Base-by-base conservation (phyloP, 2,888 invertebrate genomes). In the Himalopsyche anomala region DNA sequence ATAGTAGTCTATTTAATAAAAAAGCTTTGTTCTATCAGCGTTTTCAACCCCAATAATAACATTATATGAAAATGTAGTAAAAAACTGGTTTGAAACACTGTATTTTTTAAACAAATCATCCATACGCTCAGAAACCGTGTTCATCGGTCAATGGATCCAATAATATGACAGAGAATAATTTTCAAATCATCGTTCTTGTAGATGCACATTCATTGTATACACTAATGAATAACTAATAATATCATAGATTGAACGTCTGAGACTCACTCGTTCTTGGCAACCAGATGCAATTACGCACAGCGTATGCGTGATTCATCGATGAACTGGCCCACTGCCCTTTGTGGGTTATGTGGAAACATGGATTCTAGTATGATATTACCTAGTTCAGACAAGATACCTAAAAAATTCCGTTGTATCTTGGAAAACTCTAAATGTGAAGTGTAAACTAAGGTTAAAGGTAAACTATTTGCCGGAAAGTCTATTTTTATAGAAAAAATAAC, bases 291-390 rank as follows among this genome's bases (percentile, higher is more conserved):
- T 86, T 86, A 87, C 86, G 87, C 87, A 87, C 81, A 51, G 82
- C 28, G 79, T 56, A 86, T 81, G 80, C 87, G 87, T 87, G 87
- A 86, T 83, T 87, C 86, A 86, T 83, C 54, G 45, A 42, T 74
- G 51, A 40, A 54, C 54, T 83, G 87, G 86, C 87, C 87, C 79
- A 87, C 84, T 87, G 87, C 86, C 86, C 87, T 84, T 87, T 82
- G 55, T 86, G 62, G 85, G 86, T 84, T 85, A 40, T 54, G 54
- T n/a, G 84, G 84, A 19, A 62, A 19, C 19, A 28, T 62, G 19
- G 56, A 62, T 62, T 62, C 62, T 19, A 62, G 19, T 62, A 62
- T 62, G 19, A 19, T 62, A 62, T 62, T 62, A 62, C 28, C 62
- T 19, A 19, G 51, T 51, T 51, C 15, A 15, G 51, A 51, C 15